Evolutionary conservation across 2,888 invertebrate genomes (phyloP), one percentile per base, ranked within the genome.

Genomic region (Euplagia quadripunctaria): DNA sequence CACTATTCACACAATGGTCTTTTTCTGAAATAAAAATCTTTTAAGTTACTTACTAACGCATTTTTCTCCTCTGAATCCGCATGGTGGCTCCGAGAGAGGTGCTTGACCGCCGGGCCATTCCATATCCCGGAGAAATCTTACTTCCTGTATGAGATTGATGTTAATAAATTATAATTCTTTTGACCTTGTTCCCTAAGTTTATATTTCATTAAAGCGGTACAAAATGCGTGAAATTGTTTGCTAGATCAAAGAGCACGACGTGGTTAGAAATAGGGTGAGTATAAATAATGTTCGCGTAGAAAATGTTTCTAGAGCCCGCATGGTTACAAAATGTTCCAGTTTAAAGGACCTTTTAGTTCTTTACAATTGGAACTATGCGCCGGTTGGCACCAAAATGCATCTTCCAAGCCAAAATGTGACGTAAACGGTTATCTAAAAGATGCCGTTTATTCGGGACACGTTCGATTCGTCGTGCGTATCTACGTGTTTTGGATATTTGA

Each of bases 61-160:
- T 91, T 98, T 98, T 94, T 99, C 98, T 71, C 98, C 98, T 55
- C 97, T 96, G 92, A 98, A 99, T n/a, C 99, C 99, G 92, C 99
- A 99, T 46, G 96, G 96, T 1, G 99, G 99, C 86, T 98, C 98
- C 4, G 98, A 98, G 20, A 98, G 96, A 0, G 99, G 99, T 61
- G 97, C 97, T 66, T 96, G 95, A 12, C 97, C 97, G 16, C 97
- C 96, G 43, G 98, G 96, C 99, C 99, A 99, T 79, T 97, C 96
- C 83, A 99, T 97, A 65, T 96, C 93, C 52, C 97, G 96, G 65
- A 96, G 97, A 89, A 98, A 95, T 84, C 97, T 97, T 85, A 99
- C 96, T 89, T 97, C 97, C 99, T 99, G 95, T 20, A 63, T 66
- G 14, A 69, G 67, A 79, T 70, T 73, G 65, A 77, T 69, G 76